Conservation (phyloP, 2,888 invertebrate species). For the Anodontia alba region DNA sequence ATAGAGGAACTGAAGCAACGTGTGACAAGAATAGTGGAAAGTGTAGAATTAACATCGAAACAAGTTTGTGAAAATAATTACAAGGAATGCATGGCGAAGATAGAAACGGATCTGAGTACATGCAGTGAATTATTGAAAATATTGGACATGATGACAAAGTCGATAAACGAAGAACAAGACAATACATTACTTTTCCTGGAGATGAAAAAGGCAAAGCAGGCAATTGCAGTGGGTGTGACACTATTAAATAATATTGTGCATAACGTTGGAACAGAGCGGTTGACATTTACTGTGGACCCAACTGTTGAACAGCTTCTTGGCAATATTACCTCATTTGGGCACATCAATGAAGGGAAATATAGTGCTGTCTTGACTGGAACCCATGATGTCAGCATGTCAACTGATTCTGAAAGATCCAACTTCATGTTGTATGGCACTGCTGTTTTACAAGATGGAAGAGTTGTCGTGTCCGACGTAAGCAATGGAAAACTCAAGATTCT, state of each 20-base stretch:
- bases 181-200: neutral
- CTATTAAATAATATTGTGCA: neutral
- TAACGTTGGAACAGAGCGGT: neutral
- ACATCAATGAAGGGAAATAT: conserved; percentile 9
- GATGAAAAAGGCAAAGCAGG: conserved; percentile 6
- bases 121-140: conserved; percentile 5
- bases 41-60: neutral
- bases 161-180: neutral
- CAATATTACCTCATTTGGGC: neutral
- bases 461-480: neutral
- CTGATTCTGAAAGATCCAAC: neutral
- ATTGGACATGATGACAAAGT: neutral
- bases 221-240: neutral
- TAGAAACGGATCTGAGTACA: neutral
- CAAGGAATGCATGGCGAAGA: neutral
- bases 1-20: neutral
- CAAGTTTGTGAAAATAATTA: conserved; percentile 1
- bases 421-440: conserved; percentile 1
- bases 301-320: conserved; percentile 1
- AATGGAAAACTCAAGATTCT: conserved; percentile 9
- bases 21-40: neutral
- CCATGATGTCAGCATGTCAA: neutral
- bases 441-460: neutral
- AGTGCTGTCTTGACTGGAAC: neutral
- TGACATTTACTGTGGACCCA: neutral